Conservation (phyloP, 2,797 vertebrate species). For the Simalia tracyae region DNA sequence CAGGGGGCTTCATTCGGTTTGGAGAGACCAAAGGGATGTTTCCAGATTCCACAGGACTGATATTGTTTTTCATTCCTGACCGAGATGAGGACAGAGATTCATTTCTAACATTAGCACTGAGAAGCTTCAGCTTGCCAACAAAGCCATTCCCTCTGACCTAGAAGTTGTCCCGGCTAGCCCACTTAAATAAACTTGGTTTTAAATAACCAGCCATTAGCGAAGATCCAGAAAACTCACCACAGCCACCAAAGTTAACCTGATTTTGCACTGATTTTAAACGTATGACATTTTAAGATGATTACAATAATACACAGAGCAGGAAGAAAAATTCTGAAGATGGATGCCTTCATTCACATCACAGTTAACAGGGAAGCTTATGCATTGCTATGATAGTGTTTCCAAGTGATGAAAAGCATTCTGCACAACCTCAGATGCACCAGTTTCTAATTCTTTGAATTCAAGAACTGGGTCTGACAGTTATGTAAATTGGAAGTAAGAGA, state of each 20-base stretch:
- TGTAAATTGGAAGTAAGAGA: neutral
- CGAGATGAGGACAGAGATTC: neutral
- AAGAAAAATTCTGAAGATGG: neutral
- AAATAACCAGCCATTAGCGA: neutral
- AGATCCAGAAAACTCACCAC: neutral
- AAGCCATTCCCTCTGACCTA: neutral
- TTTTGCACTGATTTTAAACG: neutral
- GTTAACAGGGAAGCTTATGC: neutral
- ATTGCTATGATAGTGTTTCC: neutral
- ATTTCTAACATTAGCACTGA: slow-evolving; percentile 27
- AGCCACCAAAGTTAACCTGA: neutral
- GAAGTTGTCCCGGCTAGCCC: neutral
- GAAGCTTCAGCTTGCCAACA: neutral
- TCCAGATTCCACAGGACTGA: neutral
- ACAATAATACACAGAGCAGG: neutral
- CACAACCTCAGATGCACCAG: neutral
- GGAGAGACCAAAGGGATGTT: neutral
- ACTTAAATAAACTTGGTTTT: neutral
- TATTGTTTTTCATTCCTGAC: slow-evolving; percentile 14
- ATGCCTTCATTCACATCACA: neutral
- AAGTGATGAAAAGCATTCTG: neutral
- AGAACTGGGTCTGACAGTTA: neutral
- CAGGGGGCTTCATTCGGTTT: neutral
- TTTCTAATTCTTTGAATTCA: neutral
- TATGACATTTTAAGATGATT: neutral